Evolutionary conservation across 2,888 invertebrate genomes (phyloP).

Genomic region (Thereva unica): DNA sequence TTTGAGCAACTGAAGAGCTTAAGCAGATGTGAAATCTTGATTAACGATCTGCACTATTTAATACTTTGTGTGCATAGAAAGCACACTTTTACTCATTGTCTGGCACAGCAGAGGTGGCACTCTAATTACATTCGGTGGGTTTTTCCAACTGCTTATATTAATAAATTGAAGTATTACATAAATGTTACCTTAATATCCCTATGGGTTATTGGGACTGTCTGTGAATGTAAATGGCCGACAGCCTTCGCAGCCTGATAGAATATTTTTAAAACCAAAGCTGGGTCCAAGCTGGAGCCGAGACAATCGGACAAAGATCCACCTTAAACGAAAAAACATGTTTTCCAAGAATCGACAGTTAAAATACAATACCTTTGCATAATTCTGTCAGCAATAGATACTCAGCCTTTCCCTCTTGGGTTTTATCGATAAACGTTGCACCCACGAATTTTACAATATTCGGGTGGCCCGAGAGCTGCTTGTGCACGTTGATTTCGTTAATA

Average conservation of each 20-base stretch:
- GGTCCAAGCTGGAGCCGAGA: constrained; percentile 51
- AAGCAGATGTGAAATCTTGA: too few species aligned
- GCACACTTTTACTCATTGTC: too few species aligned
- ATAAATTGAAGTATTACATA: too few species aligned
- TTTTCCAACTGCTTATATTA: too few species aligned
- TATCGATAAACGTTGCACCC: constrained; percentile 80
- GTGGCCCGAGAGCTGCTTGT: constrained; percentile 90
- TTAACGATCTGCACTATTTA: too few species aligned
- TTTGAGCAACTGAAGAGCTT: too few species aligned
- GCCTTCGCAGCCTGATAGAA: constrained; percentile 91
- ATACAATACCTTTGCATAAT: constrained; percentile 75
- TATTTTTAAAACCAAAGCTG: constrained; percentile 73
- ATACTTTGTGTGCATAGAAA: too few species aligned
- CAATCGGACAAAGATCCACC: constrained; percentile 57
- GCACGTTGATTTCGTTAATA: constrained; percentile 79
- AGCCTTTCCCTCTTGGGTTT: constrained; percentile 78
- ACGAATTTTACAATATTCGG: constrained; percentile 89
- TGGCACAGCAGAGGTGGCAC: too few species aligned
- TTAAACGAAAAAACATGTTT: constrained; percentile 50
- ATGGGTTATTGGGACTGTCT: constrained; percentile 89
- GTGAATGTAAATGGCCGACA: constrained; percentile 91
- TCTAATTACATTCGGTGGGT: too few species aligned
- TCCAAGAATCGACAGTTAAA: constrained; percentile 38
- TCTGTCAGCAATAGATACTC: constrained; percentile 94
- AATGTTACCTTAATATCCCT: constrained; percentile 83